Base-by-base conservation (phyloP, 1,140 invertebrate species). In the Drosophila quadrilineata region DNA sequence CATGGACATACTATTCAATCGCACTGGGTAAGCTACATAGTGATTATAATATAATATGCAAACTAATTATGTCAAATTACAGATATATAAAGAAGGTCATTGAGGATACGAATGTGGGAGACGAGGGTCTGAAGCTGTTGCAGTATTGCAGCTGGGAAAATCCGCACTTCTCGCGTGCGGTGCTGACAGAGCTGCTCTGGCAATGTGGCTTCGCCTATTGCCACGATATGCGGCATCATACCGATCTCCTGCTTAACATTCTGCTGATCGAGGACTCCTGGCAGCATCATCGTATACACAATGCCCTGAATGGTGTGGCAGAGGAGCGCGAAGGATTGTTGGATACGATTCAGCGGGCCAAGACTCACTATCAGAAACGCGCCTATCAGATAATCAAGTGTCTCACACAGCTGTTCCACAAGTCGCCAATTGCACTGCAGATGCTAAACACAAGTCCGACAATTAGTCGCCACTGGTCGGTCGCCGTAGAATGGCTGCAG, bases 71-170 rank as follows among this genome's bases (percentile, higher is more conserved):
- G 68, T 14, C 76, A 41, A 49, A 71, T 35, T 92, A 58, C 59
- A 95, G 94, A 70, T 98, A 98, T 88, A 95, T 99, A 50, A 99
- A 99, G 90, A 99, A 99, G 89, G 91, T 99, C 3, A 96, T 98
- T 10, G 97, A 99, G 90, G 98, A 99, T 82, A 95, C 95, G 19
- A 97, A 96, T 90, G 93, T 94, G 19, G 95, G 95, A 19, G 97
- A 99, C 71, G 98, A 99, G 52, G 96, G 96, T 0, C 92, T 97
- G 1, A 95, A 96, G 90, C 90, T 99, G 38, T 89, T 97, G 2
- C 95, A 98, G 91, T 99, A 96, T 90, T 95, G 97, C 87, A 97
- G 95, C 75, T 99, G 98, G 98, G 98, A 99, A 90, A 98, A 99
- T 92, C 96, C 96, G 10, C 94, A 95, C 60, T 97, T 98, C 89